Percentiles rank a stretch among this genome's conserved stretches.
Conservation (phyloP, 2,888 invertebrate species). For the Mimachlamys varia region DNA sequence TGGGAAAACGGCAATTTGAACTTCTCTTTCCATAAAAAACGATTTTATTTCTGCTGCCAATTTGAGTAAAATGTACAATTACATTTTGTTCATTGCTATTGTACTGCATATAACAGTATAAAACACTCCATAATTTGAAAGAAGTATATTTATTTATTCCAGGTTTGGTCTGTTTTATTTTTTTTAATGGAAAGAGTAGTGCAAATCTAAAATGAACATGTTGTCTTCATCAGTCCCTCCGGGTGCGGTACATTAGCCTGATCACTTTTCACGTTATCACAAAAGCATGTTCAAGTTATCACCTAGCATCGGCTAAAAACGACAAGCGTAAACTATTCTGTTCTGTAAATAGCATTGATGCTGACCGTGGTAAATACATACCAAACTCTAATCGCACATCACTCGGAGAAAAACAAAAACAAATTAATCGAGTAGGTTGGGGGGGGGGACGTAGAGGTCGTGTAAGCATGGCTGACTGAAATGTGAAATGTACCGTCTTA, state of each 20-base stretch:
- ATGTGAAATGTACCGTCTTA: too few species aligned
- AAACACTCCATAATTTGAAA: too few species aligned
- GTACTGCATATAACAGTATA: too few species aligned
- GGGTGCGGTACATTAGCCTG: not conserved
- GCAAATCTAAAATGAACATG: not conserved
- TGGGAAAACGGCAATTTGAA: too few species aligned
- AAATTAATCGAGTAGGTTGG: not conserved
- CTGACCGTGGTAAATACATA: not conserved
- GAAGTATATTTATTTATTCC: too few species aligned
- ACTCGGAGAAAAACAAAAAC: not conserved
- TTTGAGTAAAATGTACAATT: too few species aligned
- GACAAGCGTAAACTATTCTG: not conserved
- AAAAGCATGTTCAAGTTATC: not conserved
- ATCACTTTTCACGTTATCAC: not conserved
- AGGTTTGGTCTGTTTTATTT: too few species aligned
- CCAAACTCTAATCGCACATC: slow-evolving; percentile 12
- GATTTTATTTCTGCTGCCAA: too few species aligned
- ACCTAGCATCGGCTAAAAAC: not conserved
- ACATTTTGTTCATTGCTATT: too few species aligned
- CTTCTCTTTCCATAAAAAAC: too few species aligned
- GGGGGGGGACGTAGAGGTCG: too few species aligned
- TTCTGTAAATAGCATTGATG: not conserved
- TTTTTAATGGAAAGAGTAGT: not conserved
- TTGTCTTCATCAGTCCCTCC: not conserved
- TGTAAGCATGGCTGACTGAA: not conserved